These are phyloP conservation scores for Elysia chlorotica DNA, from an alignment of 1,140 invertebrate species.

Conservation along the genomic window DNA sequence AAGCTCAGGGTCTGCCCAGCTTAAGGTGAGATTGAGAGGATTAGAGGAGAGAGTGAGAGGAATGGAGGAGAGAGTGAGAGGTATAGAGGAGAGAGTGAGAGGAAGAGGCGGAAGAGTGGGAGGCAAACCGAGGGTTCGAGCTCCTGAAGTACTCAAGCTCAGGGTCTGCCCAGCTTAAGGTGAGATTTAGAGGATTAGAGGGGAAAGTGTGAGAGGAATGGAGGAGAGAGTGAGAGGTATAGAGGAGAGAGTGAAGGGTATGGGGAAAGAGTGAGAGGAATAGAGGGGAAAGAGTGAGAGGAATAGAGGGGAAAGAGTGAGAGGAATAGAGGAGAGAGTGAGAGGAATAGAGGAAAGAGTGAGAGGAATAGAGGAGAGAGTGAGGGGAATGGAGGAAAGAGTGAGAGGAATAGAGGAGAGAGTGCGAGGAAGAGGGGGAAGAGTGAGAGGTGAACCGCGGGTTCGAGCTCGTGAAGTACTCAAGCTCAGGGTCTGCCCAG, in stretches of 20 bases:
- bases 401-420: no score
- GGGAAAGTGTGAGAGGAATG: no score
- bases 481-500: not conserved
- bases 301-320: no score
- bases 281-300: no score
- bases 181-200: not conserved
- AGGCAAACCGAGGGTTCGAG: not conserved
- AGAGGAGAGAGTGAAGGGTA: no score
- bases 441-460: slow-evolving; percentile 40
- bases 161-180: not conserved
- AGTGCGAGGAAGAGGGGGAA: no score
- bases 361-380: no score
- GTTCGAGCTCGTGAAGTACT: slow-evolving; percentile 13
- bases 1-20: not conserved
- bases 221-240: no score
- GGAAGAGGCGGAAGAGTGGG: not conserved
- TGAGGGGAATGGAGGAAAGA: no score
- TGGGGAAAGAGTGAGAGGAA: no score
- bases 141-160: not conserved
- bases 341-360: no score
- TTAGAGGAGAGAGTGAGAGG: not conserved
- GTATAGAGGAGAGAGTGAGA: not conserved
- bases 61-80: not conserved
- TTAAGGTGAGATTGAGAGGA: not conserved
- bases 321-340: no score